Evolutionary conservation across 2,113 vertebrate genomes (phyloP).

Genomic region (Alaudala cheleensis): DNA sequence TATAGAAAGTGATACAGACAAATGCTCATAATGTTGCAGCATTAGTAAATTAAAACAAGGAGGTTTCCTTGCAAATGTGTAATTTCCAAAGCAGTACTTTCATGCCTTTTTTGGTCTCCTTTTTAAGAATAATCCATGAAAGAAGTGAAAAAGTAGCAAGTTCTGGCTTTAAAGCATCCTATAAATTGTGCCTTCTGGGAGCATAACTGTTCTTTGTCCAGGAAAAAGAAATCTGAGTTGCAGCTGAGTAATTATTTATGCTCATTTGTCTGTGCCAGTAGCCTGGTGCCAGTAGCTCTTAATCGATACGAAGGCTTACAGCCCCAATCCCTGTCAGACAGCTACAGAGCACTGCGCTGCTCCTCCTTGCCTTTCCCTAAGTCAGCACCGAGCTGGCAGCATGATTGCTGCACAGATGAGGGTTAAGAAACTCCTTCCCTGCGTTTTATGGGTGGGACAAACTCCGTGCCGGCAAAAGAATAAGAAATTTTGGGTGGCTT

Average conservation of each 20-base stretch:
- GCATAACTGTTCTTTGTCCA: not conserved
- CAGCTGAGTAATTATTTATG: constrained; percentile 21
- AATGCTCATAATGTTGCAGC: not conserved
- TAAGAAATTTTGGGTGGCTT: not conserved
- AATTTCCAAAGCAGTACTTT: constrained; percentile 3
- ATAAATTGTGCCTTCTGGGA: constrained; percentile 17
- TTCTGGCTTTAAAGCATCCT: not conserved
- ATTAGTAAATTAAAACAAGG: not conserved
- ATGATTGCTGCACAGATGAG: not conserved
- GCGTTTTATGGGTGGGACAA: not conserved
- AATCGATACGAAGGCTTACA: not conserved
- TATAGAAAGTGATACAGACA: not conserved
- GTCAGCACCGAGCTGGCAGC: not conserved
- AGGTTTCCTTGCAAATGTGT: not conserved
- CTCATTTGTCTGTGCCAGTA: not conserved
- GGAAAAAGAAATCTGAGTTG: constrained; percentile 19
- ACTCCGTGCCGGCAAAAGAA: not conserved
- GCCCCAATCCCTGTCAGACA: not conserved
- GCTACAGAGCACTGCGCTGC: not conserved
- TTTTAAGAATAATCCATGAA: constrained; percentile 15
- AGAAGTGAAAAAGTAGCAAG: constrained; percentile 5
- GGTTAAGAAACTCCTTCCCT: not conserved
- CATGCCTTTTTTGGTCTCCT: not conserved
- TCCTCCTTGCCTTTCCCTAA: not conserved
- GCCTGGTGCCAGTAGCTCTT: not conserved